phyloP scores from a whole-genome alignment of 2,797 vertebrate genomes.

The Gambelia wislizenii region DNA sequence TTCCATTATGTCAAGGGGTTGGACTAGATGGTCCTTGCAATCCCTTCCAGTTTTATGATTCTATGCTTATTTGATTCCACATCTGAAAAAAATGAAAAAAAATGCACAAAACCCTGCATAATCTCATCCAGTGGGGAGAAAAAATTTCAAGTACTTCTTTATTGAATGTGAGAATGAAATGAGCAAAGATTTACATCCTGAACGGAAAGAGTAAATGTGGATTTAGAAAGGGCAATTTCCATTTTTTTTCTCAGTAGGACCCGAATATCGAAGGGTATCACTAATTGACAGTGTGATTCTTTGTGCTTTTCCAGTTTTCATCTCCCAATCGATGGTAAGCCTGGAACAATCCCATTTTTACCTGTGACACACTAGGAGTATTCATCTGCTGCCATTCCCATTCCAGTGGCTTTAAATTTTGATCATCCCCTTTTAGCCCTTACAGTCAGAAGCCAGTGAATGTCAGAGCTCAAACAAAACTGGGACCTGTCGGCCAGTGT shows the following conservation, averaged over 20 bases:
- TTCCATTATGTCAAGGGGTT: no score
- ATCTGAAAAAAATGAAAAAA: no score
- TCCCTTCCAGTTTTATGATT: no score
- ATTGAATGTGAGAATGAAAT: no score
- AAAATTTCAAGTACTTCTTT: no score
- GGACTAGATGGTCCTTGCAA: no score
- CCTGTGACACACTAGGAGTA: conserved; percentile 49
- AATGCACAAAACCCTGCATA: no score
- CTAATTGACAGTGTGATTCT: not conserved
- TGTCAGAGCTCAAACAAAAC: conserved; percentile 65
- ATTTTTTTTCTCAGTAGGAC: not conserved
- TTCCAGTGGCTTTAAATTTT: conserved; percentile 59
- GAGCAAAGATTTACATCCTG: no score
- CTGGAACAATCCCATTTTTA: conserved; percentile 24
- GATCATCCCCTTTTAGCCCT: conserved; percentile 70
- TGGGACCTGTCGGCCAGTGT: conserved; percentile 66
- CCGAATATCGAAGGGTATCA: not conserved
- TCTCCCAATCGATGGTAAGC: not conserved
- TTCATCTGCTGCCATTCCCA: conserved; percentile 30
- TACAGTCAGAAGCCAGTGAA: conserved; percentile 53
- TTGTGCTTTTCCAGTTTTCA: not conserved
- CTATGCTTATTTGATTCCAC: no score
- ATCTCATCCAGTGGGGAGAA: no score
- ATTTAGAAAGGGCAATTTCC: not conserved
- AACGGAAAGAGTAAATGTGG: not conserved